Percentiles rank a stretch among this genome's conserved stretches.
Evolutionary conservation across 2,797 vertebrate species (phyloP).

Genomic region (Pogonophryne albipinna): DNA sequence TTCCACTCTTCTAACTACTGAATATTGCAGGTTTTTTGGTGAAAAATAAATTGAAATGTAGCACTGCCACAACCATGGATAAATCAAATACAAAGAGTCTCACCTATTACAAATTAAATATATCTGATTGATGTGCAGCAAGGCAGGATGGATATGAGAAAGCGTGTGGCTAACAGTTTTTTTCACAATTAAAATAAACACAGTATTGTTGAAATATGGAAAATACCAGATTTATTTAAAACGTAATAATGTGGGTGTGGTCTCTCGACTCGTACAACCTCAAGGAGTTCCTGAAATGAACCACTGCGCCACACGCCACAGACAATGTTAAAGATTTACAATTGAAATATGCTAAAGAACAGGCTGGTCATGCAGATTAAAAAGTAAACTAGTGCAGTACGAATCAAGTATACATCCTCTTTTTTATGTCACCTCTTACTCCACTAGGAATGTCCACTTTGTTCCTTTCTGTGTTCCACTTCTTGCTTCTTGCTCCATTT

Average conservation of each 20-base stretch:
- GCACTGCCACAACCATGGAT: too few relatives aligned
- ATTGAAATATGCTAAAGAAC: too few relatives aligned
- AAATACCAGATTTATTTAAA: too few relatives aligned
- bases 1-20: background rate
- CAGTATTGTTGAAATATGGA: too few relatives aligned
- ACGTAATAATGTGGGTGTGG: background rate
- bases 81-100: background rate
- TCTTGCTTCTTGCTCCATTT: slow-evolving; percentile 34
- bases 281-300: too few relatives aligned
- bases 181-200: background rate
- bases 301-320: too few relatives aligned
- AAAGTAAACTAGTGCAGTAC: too few relatives aligned
- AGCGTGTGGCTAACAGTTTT: background rate
- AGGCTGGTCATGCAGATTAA: too few relatives aligned
- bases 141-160: background rate
- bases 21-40: background rate
- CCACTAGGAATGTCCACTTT: background rate
- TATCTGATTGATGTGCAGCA: too few relatives aligned
- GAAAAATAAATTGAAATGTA: background rate
- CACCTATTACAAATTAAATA: background rate
- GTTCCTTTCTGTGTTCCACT: slow-evolving; percentile 38
- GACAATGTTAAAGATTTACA: too few relatives aligned
- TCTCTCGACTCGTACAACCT: background rate
- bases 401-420: background rate
- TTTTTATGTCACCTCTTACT: background rate